phyloP scores from a whole-genome alignment of 2,888 invertebrate species.

The Pseudeuparius sepicola region DNA sequence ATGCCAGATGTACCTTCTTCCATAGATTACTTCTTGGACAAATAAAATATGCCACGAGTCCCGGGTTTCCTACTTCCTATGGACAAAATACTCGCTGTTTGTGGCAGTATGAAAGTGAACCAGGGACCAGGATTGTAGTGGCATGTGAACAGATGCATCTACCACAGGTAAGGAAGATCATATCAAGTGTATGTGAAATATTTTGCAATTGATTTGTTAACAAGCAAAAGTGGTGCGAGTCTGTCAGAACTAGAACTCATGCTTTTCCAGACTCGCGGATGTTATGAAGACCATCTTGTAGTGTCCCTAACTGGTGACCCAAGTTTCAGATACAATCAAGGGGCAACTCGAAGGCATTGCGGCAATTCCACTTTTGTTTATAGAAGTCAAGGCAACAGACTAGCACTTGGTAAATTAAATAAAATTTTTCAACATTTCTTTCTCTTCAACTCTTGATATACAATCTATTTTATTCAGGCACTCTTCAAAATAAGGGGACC shows the following conservation, averaged over 20 bases:
- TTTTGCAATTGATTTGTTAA: too few species aligned
- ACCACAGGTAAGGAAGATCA: conserved; percentile 36
- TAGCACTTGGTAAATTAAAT: conserved; percentile 31
- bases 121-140: conserved; percentile 40
- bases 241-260: too few species aligned
- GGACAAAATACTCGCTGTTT: background rate
- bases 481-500: too few species aligned
- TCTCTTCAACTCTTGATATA: too few species aligned
- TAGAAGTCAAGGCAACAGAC: conserved; percentile 27
- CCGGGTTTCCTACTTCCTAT: conserved; percentile 10
- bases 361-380: conserved; percentile 38
- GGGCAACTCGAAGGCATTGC: conserved; percentile 48
- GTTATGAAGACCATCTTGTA: conserved; percentile 40
- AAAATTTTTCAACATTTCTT: too few species aligned
- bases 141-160: conserved; percentile 41
- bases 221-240: too few species aligned
- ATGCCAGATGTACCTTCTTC: too few species aligned
- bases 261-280: conserved; percentile 42
- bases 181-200: too few species aligned
- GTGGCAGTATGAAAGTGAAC: conserved; percentile 21
- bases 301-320: conserved; percentile 44
- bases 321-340: too few species aligned
- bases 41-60: background rate
- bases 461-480: too few species aligned
- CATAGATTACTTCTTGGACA: too few species aligned